Conservation (phyloP, 2,888 invertebrate genomes). For the Hypsopygia costalis region DNA sequence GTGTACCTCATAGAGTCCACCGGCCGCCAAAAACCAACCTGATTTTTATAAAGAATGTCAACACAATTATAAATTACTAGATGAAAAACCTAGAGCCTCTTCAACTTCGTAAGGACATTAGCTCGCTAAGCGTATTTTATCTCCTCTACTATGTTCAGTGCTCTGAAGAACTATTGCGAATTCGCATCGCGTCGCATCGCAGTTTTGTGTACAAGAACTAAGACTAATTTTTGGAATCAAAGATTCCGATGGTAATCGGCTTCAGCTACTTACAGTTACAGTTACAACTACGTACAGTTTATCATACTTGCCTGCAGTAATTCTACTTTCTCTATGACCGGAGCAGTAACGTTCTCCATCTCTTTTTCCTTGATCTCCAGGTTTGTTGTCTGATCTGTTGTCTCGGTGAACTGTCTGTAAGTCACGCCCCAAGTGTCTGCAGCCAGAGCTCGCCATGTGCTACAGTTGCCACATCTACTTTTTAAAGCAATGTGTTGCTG, state of each 20-base stretch:
- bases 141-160: too few species aligned
- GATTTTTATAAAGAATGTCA: not conserved
- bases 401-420: constrained; percentile 40
- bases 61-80: too few species aligned
- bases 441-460: constrained; percentile 70
- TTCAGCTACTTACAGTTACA: too few species aligned
- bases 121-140: too few species aligned
- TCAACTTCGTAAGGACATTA: too few species aligned
- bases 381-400: constrained; percentile 4
- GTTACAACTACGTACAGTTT: too few species aligned
- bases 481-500: constrained; percentile 62
- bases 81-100: too few species aligned
- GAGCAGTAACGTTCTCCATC: constrained; percentile 16
- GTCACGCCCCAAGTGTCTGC: constrained; percentile 81
- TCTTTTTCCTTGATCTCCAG: constrained; percentile 18
- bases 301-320: constrained; percentile 50
- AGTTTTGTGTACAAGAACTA: too few species aligned
- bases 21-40: constrained; percentile 88
- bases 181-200: too few species aligned
- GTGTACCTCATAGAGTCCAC: constrained; percentile 83
- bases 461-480: constrained; percentile 68
- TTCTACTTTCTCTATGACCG: constrained; percentile 49
- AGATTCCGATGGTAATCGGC: too few species aligned
- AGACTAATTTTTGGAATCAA: too few species aligned
- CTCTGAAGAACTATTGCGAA: too few species aligned